Percentiles rank a stretch among this genome's conserved stretches.
Conservation (phyloP, 2,797 vertebrate species). For the Propithecus deckenii region DNA sequence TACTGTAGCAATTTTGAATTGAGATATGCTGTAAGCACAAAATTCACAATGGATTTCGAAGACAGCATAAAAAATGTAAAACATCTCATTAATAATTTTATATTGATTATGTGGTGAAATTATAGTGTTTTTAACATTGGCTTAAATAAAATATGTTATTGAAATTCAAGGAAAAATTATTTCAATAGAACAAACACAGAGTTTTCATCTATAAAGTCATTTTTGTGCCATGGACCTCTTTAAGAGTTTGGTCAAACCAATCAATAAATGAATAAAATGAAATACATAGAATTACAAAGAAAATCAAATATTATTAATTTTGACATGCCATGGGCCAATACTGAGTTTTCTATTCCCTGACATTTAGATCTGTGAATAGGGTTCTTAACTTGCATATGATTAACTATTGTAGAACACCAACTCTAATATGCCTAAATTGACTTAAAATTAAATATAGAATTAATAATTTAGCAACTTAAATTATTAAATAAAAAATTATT, state of each 20-base stretch:
- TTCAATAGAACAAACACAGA: background rate
- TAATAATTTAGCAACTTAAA: background rate
- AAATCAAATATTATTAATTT: background rate
- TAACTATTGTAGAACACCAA: background rate
- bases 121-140: background rate
- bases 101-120: background rate
- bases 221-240: background rate
- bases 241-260: background rate
- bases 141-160: background rate
- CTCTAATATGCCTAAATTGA: background rate
- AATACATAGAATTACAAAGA: background rate
- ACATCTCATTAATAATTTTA: background rate
- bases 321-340: background rate
- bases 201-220: background rate
- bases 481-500: background rate
- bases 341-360: background rate
- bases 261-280: background rate
- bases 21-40: background rate
- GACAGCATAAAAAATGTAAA: background rate
- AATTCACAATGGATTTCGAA: background rate
- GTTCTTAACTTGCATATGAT: background rate
- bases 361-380: background rate
- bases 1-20: background rate
- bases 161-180: background rate
- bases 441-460: background rate